These are phyloP conservation scores for Odontomachus brunneus DNA, from an alignment of 1,140 invertebrate genomes.

Conservation along the genomic window DNA sequence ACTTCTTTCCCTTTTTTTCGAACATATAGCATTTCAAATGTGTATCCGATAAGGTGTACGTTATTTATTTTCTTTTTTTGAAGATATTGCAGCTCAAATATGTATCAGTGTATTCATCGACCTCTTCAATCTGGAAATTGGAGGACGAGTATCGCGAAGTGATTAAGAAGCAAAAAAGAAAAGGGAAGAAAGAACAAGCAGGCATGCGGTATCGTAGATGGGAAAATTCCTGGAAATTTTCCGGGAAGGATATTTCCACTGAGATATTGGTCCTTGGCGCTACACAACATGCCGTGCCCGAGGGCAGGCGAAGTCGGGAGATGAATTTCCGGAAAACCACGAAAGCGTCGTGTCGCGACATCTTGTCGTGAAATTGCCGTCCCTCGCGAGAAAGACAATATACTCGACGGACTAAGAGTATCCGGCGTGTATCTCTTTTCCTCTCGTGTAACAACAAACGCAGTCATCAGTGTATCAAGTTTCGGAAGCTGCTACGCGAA, in stretches of 20 bases:
- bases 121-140: too few species aligned
- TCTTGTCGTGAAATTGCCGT: slow-evolving; percentile 8
- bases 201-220: neutral
- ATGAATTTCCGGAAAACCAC: slow-evolving; percentile 12
- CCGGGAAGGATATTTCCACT: neutral
- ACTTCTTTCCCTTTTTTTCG: too few species aligned
- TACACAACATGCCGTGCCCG: neutral
- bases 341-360: neutral
- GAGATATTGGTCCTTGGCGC: slow-evolving; percentile 4
- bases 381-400: neutral
- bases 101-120: too few species aligned
- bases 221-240: slow-evolving; percentile 33
- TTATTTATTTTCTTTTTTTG: too few species aligned
- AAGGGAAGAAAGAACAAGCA: neutral
- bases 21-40: too few species aligned
- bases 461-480: neutral
- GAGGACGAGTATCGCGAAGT: too few species aligned
- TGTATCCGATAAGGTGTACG: too few species aligned
- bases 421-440: too few species aligned
- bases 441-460: neutral
- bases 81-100: too few species aligned
- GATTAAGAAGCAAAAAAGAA: too few species aligned
- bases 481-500: neutral
- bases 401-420: neutral
- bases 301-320: neutral